A percentile compares a stretch with the other conserved stretches of the same genome.
These are phyloP conservation scores for Lepidurus couesii DNA, from an alignment of 1,140 invertebrate species.

Conservation along the genomic window DNA sequence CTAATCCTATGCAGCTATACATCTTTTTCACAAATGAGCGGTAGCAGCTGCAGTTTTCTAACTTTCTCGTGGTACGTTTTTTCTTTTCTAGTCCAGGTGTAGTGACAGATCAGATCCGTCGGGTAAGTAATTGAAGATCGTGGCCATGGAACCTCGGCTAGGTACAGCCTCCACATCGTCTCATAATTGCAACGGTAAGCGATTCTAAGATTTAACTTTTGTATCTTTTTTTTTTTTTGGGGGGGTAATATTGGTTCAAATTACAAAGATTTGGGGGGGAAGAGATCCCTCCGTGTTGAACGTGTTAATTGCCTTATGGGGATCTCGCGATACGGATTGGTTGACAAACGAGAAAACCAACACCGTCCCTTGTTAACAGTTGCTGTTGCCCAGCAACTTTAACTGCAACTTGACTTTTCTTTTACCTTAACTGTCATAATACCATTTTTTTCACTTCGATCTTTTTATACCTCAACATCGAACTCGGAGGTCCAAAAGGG, in stretches of 20 bases:
- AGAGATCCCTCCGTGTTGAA: not conserved
- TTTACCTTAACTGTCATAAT: not conserved
- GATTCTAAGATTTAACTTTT: too few relatives aligned
- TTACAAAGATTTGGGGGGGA: not conserved
- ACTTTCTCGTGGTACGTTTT: not conserved
- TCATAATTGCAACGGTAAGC: slow-evolving; percentile 2
- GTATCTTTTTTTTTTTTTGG: too few relatives aligned
- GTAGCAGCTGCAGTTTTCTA: not conserved
- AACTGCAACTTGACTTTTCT: not conserved
- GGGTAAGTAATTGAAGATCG: not conserved
- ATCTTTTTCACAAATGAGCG: slow-evolving; percentile 5
- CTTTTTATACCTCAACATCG: not conserved
- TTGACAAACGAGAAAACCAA: slow-evolving; percentile 15
- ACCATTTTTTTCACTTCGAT: not conserved
- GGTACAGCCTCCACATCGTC: not conserved
- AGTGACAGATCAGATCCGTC: not conserved
- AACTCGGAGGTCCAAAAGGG: not conserved
- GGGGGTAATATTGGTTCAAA: too few relatives aligned
- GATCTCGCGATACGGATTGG: not conserved
- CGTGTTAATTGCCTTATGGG: not conserved
- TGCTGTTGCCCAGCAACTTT: slow-evolving; percentile 8
- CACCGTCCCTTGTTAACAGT: not conserved
- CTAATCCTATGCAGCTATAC: not conserved
- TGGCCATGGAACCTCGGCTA: not conserved
- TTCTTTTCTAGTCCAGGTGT: not conserved